Evolutionary conservation across 2,113 vertebrate genomes (phyloP), one percentile per base, ranked within the genome.

Genomic region (Chionis minor): DNA sequence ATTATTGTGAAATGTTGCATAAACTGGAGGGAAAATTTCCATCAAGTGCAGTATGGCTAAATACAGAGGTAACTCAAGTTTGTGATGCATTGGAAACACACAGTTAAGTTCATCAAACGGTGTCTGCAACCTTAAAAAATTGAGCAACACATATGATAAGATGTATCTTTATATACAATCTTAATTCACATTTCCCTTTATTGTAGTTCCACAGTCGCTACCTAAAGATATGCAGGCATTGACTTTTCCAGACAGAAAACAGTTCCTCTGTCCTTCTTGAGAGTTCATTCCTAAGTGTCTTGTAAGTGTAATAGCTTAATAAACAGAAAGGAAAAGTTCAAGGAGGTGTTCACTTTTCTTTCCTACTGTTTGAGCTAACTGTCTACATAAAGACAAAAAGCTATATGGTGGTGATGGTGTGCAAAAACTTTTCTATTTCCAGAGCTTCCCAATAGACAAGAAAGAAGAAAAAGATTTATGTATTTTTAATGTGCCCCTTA

Each of bases 1-100:
- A 78, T 86, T 77, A 61, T 81, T 90, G 40, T 93, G 63, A 94
- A 96, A 74, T 94, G n/a, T 66, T 90, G 42, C 22, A 59, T 63
- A 94, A 84, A 74, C 23, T 85, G 42, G 14, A 90, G 27, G 15
- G 23, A 70, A 80, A 77, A 55, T 47, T 88, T 90, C 62, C 71
- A 86, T 88, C 8, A n/a, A 44, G 40, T 47, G 14, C 18, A 62
- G 3, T 82, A 83, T 63, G 63, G 10, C 21, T 90, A 88, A 90
- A 88, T 85, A 65, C 21, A 95, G 54, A 91, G 11, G 10, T 52
- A 91, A 55, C 21, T 89, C 16, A 51, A 58, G 55, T 49, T 91
- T 77, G 12, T 88, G 27, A 54, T 82, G 30, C 27, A 66, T 14
- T 9, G 47, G 35, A 85, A 81, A 51, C 24, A 44, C 44, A 49